Evolutionary conservation across 2,797 vertebrate species (phyloP).

Genomic region (Periophthalmus magnuspinnatus): DNA sequence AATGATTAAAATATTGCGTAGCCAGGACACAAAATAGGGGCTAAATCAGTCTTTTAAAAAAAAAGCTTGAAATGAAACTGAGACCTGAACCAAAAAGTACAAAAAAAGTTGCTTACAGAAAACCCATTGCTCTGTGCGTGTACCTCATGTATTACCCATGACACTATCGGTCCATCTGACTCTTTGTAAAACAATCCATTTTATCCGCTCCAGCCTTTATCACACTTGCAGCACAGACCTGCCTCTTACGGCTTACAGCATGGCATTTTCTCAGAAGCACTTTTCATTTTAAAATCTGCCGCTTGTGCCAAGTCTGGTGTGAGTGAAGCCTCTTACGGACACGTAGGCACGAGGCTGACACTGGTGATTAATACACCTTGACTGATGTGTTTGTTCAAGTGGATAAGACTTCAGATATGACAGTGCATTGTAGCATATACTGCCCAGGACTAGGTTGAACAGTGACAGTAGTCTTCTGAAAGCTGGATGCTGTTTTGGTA

Average conservation of each 20-base stretch:
- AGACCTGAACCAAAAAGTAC: neutral
- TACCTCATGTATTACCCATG: constrained; percentile 25
- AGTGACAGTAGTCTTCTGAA: no score
- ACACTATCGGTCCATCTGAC: constrained; percentile 24
- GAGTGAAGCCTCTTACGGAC: neutral
- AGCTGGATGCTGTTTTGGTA: no score
- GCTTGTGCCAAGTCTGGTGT: neutral
- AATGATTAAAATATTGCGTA: no score
- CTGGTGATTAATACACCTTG: neutral
- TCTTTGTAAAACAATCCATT: constrained; percentile 39
- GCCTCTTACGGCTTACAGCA: neutral
- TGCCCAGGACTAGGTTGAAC: no score
- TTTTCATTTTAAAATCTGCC: constrained; percentile 1
- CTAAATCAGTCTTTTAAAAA: no score
- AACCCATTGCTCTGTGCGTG: constrained; percentile 16
- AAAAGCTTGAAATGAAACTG: neutral
- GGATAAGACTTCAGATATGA: no score
- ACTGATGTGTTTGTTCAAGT: neutral
- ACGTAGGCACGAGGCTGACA: neutral
- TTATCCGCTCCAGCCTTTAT: constrained; percentile 28
- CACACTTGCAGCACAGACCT: constrained; percentile 19
- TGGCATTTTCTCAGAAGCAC: neutral
- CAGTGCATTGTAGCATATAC: no score
- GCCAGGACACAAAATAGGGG: no score
- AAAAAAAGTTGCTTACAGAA: constrained; percentile 8